Percentiles rank a stretch among this genome's conserved stretches.
These are phyloP conservation scores for Polyodon spathula DNA, from an alignment of 2,113 vertebrate species.

Conservation along the genomic window DNA sequence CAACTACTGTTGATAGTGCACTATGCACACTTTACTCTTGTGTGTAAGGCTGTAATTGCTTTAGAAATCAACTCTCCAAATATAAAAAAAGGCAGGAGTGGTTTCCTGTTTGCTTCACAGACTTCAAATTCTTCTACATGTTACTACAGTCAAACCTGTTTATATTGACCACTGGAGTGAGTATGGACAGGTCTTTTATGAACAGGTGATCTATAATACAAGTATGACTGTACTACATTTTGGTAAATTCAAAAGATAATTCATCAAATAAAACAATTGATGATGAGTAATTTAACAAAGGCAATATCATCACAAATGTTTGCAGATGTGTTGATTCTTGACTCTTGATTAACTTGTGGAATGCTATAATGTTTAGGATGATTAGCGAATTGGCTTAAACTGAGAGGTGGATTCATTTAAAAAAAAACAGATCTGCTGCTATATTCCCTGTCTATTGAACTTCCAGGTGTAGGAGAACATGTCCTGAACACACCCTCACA, in stretches of 20 bases:
- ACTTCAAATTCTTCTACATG: slow-evolving; percentile 7
- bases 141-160: not conserved
- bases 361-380: slow-evolving; percentile 16
- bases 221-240: too few relatives aligned
- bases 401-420: slow-evolving; percentile 12
- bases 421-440: too few relatives aligned
- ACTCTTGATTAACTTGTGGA: slow-evolving; percentile 20
- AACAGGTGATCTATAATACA: too few relatives aligned
- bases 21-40: slow-evolving; percentile 32
- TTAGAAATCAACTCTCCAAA: slow-evolving; percentile 21
- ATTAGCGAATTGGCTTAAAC: slow-evolving; percentile 18
- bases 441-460: too few relatives aligned
- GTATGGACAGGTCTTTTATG: too few relatives aligned
- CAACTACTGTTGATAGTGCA: slow-evolving; percentile 26
- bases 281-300: too few relatives aligned
- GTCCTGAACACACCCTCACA: too few relatives aligned
- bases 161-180: slow-evolving; percentile 2
- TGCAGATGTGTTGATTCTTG: slow-evolving; percentile 17
- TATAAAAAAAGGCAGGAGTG: slow-evolving; percentile 1
- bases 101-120: slow-evolving; percentile 8
- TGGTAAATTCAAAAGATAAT: too few relatives aligned
- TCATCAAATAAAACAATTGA: too few relatives aligned
- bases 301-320: too few relatives aligned
- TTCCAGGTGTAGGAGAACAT: too few relatives aligned
- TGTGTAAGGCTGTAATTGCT: slow-evolving; percentile 26